These are phyloP conservation scores for Hormaphis cornu DNA, from an alignment of 1,140 invertebrate genomes.

Conservation along the genomic window DNA sequence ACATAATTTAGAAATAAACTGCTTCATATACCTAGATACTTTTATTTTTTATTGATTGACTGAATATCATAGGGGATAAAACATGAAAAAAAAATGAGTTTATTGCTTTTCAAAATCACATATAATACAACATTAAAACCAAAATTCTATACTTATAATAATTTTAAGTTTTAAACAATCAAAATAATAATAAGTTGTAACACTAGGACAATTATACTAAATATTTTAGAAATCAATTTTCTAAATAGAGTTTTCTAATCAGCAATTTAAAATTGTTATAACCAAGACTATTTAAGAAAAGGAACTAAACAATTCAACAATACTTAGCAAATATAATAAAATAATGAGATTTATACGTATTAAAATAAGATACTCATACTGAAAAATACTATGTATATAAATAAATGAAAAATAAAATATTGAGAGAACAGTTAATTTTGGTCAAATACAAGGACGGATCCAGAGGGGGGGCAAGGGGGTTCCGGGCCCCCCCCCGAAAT, in stretches of 20 bases:
- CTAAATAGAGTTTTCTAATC: background rate
- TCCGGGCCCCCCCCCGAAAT: no score
- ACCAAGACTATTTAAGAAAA: background rate
- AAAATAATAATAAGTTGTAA: background rate
- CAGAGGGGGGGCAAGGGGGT: no score
- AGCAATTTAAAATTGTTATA: no score
- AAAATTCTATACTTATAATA: no score
- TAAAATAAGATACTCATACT: background rate
- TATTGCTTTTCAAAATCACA: conserved; percentile 12
- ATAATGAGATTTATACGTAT: background rate
- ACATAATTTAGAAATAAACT: no score
- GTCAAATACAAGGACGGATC: background rate
- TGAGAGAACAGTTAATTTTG: background rate
- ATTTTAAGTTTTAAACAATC: no score
- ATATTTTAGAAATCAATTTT: background rate
- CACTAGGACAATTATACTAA: background rate
- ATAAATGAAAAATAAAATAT: background rate
- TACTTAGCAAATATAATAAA: no score
- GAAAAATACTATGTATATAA: no score
- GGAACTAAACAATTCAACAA: background rate
- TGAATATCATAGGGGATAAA: background rate
- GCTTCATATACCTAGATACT: no score
- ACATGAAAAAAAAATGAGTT: background rate
- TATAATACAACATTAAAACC: background rate
- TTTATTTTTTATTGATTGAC: no score